These are phyloP conservation scores for Tamias sibiricus DNA, from an alignment of 2,113 vertebrate species.

Conservation along the genomic window DNA sequence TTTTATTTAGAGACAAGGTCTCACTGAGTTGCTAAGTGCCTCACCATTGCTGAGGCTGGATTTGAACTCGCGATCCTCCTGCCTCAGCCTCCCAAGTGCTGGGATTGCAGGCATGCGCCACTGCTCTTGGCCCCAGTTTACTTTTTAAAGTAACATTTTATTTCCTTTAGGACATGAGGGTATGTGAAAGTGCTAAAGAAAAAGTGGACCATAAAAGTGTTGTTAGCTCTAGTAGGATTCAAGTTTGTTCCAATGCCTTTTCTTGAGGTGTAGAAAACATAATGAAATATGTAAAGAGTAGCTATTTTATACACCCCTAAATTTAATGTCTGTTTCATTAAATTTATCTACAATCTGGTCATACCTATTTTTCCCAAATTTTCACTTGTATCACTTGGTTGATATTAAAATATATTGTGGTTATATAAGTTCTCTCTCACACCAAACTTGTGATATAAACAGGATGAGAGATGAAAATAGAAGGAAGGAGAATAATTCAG, in stretches of 20 bases:
- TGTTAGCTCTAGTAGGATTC: not conserved
- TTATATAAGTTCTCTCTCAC: slow-evolving; percentile 32
- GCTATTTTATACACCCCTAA: not conserved
- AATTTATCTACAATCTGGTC: slow-evolving; percentile 27
- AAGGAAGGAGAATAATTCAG: not conserved
- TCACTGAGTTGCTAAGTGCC: too few species aligned
- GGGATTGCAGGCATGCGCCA: too few species aligned
- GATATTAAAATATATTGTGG: slow-evolving; percentile 35
- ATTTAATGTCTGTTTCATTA: slow-evolving; percentile 12
- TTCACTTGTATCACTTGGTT: slow-evolving; percentile 11
- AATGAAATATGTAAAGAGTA: not conserved
- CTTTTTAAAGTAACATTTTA: not conserved
- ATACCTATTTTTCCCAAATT: slow-evolving; percentile 2
- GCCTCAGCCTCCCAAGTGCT: too few species aligned
- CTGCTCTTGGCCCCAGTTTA: too few species aligned
- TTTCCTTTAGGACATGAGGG: slow-evolving; percentile 34
- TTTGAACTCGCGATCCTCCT: too few species aligned
- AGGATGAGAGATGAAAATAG: not conserved
- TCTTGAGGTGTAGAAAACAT: not conserved
- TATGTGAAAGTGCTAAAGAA: slow-evolving; percentile 19
- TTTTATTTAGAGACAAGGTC: too few species aligned
- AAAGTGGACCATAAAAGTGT: not conserved
- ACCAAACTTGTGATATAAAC: not conserved
- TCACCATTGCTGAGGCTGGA: too few species aligned
- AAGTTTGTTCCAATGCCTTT: slow-evolving; percentile 15